phyloP scores from a whole-genome alignment of 53 echinoderm and acorn worm genomes.

The Echinometra lucunter region DNA sequence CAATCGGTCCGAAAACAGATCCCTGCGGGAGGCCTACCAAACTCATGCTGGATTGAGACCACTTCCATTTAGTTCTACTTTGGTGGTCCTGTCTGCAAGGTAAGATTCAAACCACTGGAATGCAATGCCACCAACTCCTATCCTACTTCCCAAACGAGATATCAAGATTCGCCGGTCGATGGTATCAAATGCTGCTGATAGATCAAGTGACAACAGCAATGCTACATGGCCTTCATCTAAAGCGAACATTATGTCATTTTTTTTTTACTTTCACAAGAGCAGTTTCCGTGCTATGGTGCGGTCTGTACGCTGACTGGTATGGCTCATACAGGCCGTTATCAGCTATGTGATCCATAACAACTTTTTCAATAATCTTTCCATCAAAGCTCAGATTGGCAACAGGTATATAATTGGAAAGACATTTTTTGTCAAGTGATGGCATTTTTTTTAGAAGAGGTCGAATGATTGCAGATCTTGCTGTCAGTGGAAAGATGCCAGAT shows the following conservation, averaged over 20 bases:
- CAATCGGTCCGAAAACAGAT: slow-evolving; percentile 47
- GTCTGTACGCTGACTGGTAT: background rate
- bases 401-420: background rate
- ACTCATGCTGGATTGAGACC: background rate
- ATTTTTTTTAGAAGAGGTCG: background rate
- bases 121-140: background rate
- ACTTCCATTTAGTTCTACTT: background rate
- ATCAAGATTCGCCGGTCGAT: background rate
- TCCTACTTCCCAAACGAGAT: background rate
- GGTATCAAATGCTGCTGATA: background rate
- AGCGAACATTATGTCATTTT: background rate
- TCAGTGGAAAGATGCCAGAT: background rate
- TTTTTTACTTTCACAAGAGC: background rate
- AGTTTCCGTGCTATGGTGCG: background rate
- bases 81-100: background rate
- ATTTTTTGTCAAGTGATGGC: background rate
- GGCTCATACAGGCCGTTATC: background rate
- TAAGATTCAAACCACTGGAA: background rate
- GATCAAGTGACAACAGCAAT: background rate
- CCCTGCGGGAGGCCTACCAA: slow-evolving; percentile 35
- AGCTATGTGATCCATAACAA: background rate
- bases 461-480: background rate
- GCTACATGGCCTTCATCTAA: background rate
- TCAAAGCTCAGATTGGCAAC: background rate
- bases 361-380: background rate